These are phyloP conservation scores for Phenacoccus solenopsis DNA, from an alignment of 1,140 invertebrate genomes.

Conservation along the genomic window DNA sequence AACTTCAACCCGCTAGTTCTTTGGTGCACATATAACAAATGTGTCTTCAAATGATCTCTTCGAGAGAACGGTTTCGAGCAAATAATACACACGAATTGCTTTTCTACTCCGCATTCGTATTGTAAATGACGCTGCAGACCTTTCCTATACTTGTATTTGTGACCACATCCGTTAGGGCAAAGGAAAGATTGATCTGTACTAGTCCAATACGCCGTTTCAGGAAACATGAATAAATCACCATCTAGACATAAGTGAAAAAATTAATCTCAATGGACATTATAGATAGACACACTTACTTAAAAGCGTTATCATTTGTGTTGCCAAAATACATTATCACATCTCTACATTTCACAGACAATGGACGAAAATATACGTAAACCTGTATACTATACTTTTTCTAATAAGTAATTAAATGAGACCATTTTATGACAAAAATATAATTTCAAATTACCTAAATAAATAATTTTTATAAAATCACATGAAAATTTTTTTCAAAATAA, in stretches of 20 bases:
- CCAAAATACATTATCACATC: too few species aligned
- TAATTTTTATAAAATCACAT: too few species aligned
- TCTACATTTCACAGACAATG: too few species aligned
- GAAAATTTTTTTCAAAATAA: too few species aligned
- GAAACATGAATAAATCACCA: not conserved
- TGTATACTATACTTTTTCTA: too few species aligned
- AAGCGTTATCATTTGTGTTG: too few species aligned
- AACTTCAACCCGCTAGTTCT: not conserved
- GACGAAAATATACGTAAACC: too few species aligned
- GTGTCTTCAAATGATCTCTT: constrained; percentile 20
- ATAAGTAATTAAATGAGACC: too few species aligned
- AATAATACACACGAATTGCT: constrained; percentile 21
- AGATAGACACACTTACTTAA: too few species aligned
- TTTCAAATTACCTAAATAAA: too few species aligned
- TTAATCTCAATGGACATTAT: too few species aligned
- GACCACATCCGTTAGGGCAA: constrained; percentile 29
- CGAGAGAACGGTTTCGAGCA: constrained; percentile 18
- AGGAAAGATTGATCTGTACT: not conserved
- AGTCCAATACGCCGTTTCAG: not conserved
- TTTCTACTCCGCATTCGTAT: constrained; percentile 23
- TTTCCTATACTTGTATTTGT: constrained; percentile 24
- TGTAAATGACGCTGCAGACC: constrained; percentile 23
- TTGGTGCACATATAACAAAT: constrained; percentile 6
- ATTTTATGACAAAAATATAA: too few species aligned
- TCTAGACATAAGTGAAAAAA: not conserved